Base-by-base conservation (phyloP, 1,140 invertebrate species). In the Drosophila truncata region DNA sequence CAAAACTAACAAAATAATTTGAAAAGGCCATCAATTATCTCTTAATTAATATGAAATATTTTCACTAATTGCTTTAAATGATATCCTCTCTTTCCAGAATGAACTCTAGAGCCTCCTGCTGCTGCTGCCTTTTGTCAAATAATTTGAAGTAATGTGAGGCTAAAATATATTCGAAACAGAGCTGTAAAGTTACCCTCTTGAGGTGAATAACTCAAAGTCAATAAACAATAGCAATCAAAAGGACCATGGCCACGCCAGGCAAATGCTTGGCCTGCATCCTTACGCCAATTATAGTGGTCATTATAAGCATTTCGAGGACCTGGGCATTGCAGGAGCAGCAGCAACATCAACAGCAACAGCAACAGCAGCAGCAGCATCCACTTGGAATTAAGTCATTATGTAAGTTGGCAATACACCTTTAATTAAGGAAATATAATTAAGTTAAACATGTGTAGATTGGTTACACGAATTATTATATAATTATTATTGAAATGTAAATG, bases 311-410 rank as follows among this genome's bases (percentile, higher is more conserved):
- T 62, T 52, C 65, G 18, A 69, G 23, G 31, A 25, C 66, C 44
- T 80, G 76, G 63, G 59, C 78, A 62, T 61, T 80, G 63, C 70
- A 71, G 63, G 79, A 79, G 31, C 80, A 76, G 63, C 64, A 65
- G 54, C 79, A 76, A 27, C 79, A 72, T 25, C 52, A 42, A 62
- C 27, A 78, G 27, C 74, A 74, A 39, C 54, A 76, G 29, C 79
- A 72, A 29, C 52, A 42, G 59, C 27, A 78, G 27, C 74, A 74
- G 42, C 54, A 42, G 67, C 35, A 67, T 39, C 66, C 66, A 35
- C 69, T 71, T 29, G 77, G 54, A 57, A 55, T 75, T 59, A 84
- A 88, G 55, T 84, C 85, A 49, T 78, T 84, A 71, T 71, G 84
- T 88, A 80, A 88, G 84, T 87, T 50, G 49, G 25, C 50, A 35